Percentiles rank a stretch among this genome's conserved stretches.
These are phyloP conservation scores for Macrotis lagotis DNA, from an alignment of 2,113 vertebrate species.

Conservation along the genomic window DNA sequence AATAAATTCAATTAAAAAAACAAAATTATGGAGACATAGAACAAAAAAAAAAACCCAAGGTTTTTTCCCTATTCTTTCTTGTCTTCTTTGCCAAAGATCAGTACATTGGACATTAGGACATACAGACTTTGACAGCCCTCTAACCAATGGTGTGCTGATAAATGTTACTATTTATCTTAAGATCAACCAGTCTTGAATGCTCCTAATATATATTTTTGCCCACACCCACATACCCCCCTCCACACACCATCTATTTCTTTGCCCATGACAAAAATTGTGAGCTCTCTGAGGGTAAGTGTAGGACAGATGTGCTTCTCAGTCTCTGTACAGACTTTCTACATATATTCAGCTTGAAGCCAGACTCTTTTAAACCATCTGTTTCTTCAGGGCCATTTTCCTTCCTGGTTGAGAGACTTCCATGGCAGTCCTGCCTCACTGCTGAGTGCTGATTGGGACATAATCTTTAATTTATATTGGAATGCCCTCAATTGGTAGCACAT, in stretches of 20 bases:
- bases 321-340: not conserved
- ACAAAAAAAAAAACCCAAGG: not conserved
- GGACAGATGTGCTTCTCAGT: not conserved
- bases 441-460: not conserved
- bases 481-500: not conserved
- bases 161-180: no score
- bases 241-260: not conserved
- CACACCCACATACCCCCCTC: not conserved
- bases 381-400: not conserved
- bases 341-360: not conserved
- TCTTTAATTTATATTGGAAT: not conserved
- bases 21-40: not conserved
- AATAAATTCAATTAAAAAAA: not conserved
- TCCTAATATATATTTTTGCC: not conserved
- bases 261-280: not conserved
- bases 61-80: not conserved
- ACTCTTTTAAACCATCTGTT: not conserved
- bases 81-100: not conserved
- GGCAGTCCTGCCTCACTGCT: not conserved
- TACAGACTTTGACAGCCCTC: not conserved
- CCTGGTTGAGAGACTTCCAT: not conserved
- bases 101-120: not conserved
- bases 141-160: not conserved
- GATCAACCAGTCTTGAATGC: not conserved
- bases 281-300: not conserved